Evolutionary conservation across 2,888 invertebrate genomes (phyloP), one percentile per base, ranked within the genome.

Genomic region (Scotopteryx bipunctaria): DNA sequence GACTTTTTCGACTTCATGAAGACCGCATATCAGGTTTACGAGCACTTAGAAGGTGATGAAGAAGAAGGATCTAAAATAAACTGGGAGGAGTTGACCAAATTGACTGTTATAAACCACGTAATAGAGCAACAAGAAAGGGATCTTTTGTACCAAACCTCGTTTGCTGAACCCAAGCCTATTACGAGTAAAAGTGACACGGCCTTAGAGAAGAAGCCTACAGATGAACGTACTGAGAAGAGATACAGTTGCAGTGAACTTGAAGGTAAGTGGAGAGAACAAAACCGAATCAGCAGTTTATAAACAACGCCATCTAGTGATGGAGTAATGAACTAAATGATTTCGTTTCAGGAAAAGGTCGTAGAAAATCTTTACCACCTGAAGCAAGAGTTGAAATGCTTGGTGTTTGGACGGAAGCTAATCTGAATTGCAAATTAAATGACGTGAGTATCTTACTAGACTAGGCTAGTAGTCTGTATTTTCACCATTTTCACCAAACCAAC

Each of bases 1-100:
- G 93, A 93, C 65, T 94, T 95, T 70, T 92, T 95, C 64, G 94
- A 94, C 69, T 94, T 94, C 70, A 91, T 95, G 86, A 93, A 93
- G 74, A 94, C 94, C 4, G 94, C 94, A 0, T 95, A 94, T 78
- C 94, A 94, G 83, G 93, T 94, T 6, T 91, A 88, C 50, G 90
- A 91, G 63, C 84, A 89, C 62, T 69, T 86, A 54, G 87, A 83
- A 78, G 87, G 76, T 3, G 81, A 81, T 19, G 83, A 91, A 66
- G 76, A 91, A 59, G 87, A 86, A 23, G 78, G 78, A 2, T 61
- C 77, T 0, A 90, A 85, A 61, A 86, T 91, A 55, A 81, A 91
- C 59, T 91, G 91, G 91, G 91, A 91, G 29, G 88, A 91, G 59
- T 66, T 91, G 38, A 88, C 90, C 0, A 90, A 90, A 64, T 67